phyloP scores from a whole-genome alignment of 2,797 vertebrate genomes.

The Phyllotis vaccarum region DNA sequence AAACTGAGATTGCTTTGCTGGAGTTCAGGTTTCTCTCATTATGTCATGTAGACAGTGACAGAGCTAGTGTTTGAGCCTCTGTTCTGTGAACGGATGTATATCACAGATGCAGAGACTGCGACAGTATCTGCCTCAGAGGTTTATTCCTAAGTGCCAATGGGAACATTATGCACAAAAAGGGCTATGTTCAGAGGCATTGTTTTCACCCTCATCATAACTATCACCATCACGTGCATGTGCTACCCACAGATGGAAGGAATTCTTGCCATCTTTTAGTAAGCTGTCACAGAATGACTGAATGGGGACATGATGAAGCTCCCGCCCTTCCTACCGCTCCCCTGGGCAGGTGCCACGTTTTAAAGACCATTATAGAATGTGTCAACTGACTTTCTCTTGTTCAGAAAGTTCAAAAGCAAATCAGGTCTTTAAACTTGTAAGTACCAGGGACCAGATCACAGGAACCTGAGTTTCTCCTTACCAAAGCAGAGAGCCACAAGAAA shows the following conservation, averaged over 20 bases:
- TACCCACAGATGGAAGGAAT: not conserved
- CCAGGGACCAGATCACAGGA: not conserved
- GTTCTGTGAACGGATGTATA: not conserved
- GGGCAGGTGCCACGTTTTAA: not conserved
- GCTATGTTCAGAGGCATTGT: accelerated
- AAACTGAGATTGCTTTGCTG: not conserved
- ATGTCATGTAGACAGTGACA: not conserved
- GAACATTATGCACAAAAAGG: not conserved
- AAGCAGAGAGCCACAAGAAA: not conserved
- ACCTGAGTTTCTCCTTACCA: not conserved
- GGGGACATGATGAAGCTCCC: not conserved
- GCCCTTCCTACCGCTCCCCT: not conserved
- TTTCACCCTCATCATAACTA: not conserved
- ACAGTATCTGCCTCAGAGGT: not conserved
- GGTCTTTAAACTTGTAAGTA: not conserved
- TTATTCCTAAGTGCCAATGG: not conserved
- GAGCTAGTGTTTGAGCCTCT: not conserved
- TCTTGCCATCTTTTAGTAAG: not conserved
- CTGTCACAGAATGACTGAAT: not conserved
- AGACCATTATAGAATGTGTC: not conserved
- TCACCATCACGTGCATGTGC: not conserved
- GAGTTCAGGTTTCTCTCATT: not conserved
- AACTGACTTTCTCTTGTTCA: not conserved
- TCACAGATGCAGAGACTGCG: not conserved
- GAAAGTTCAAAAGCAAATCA: not conserved